Base-by-base conservation (phyloP, 2,888 invertebrate species). In the Piscicola geometra region DNA sequence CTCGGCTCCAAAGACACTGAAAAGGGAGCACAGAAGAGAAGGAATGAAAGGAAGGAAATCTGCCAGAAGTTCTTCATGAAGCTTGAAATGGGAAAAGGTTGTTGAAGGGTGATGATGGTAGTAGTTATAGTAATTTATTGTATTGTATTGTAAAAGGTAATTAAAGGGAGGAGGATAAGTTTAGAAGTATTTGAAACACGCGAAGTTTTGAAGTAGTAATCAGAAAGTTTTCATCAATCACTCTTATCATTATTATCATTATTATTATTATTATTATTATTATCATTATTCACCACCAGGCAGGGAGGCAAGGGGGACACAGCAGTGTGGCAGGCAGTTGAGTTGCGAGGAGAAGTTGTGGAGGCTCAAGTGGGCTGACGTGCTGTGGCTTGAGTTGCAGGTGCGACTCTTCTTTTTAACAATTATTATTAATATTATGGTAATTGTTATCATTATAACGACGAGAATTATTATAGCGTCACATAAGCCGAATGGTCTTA, bases 351-450 rank as follows among this genome's bases (percentile, higher is more conserved):
- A 94, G 83, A 90, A 91, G 78, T 88, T 91, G 66, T 94, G 92
- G 92, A 93, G 93, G 86, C 93, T 91, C 80, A 92, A 93, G 87
- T 86, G 93, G 71, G 93, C 93, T 85, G 94, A 94, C 86, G 88
- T 93, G 80, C 91, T 94, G 81, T 95, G 94, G 94, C 86, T 94
- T 81, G 94, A 94, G 87, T 87, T 95, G 78, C 92, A 92, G 85
- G 94, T 94, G 0, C 90, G 90, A 47, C 9, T 15, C n/a, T 18
- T 56, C n/a, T 56, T 56, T 56, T 56, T 21, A 47, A 47, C 9
- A 47, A 9, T 47, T 47, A 21, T 47, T 15, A 15, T 9, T 15
- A 47, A 47, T 47, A 47, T 47, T 47, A 15, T 47, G 12, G 9
- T 47, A 15, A 47, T 47, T 47, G 9, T 9, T 15, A 47, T 21